phyloP scores from a whole-genome alignment of 2,797 vertebrate genomes.

The Ciconia nigra region DNA sequence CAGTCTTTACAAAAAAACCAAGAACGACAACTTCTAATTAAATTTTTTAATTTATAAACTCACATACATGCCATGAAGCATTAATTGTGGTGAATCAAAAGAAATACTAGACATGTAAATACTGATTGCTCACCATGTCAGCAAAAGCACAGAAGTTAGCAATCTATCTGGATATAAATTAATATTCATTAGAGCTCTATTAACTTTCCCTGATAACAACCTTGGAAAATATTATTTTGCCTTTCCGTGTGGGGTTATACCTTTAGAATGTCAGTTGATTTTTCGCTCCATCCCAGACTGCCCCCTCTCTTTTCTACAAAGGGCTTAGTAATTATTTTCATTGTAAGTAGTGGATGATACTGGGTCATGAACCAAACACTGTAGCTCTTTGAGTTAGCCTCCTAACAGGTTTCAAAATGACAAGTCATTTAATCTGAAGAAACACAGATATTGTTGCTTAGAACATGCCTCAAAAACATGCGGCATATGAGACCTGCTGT shows the following conservation, averaged over 20 bases:
- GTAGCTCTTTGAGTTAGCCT: neutral
- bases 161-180: conserved; percentile 18
- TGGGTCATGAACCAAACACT: neutral
- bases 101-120: conserved; percentile 75
- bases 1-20: neutral
- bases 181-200: conserved; percentile 21
- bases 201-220: neutral
- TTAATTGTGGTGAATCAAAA: conserved; percentile 76
- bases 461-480: neutral
- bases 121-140: conserved; percentile 71
- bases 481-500: neutral
- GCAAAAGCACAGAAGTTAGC: conserved; percentile 25
- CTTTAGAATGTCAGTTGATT: neutral
- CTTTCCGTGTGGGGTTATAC: neutral
- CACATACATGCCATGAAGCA: conserved; percentile 77
- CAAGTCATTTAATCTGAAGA: neutral
- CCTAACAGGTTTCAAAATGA: neutral
- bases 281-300: neutral
- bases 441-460: neutral
- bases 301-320: neutral
- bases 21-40: conserved; percentile 57
- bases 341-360: neutral
- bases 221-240: conserved; percentile 4
- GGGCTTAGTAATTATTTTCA: neutral
- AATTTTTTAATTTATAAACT: conserved; percentile 77